Evolutionary conservation across 2,888 invertebrate species (phyloP).

Genomic region (Selenia dentaria): DNA sequence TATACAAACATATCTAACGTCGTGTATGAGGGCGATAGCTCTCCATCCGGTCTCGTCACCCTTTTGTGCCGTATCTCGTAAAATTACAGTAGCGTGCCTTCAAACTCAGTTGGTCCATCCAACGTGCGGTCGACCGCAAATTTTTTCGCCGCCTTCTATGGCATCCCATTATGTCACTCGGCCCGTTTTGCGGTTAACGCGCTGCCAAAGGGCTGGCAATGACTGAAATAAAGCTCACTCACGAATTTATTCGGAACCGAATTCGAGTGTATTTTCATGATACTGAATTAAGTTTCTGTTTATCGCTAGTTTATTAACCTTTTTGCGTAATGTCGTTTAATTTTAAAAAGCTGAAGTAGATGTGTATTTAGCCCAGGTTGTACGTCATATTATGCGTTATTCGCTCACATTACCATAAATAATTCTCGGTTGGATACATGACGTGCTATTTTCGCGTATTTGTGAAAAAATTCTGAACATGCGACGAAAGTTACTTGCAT

Average conservation of each 20-base stretch:
- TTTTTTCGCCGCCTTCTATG: conserved; percentile 32
- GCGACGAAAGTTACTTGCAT: conserved; percentile 24
- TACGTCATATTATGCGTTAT: conserved; percentile 8
- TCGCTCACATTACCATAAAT: conserved; percentile 12
- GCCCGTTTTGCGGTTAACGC: conserved; percentile 32
- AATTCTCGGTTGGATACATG: conserved; percentile 14
- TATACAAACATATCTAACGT: conserved; percentile 20
- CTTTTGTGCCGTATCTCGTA: conserved; percentile 28
- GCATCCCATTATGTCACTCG: conserved; percentile 31
- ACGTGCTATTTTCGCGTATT: conserved; percentile 24
- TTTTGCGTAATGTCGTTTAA: conserved; percentile 8
- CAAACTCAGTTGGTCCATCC: conserved; percentile 25
- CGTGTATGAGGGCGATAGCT: conserved; percentile 22
- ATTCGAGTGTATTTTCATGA: conserved; percentile 27
- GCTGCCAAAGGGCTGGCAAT: conserved; percentile 33
- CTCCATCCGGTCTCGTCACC: conserved; percentile 26
- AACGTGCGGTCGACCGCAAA: conserved; percentile 33
- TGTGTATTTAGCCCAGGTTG: conserved; percentile 6
- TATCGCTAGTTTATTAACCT: conserved; percentile 5
- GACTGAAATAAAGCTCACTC: conserved; percentile 35
- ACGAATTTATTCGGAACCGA: conserved; percentile 25
- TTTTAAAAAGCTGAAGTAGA: conserved; percentile 9
- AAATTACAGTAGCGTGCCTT: conserved; percentile 27
- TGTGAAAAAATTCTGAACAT: conserved; percentile 20
- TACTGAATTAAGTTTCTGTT: conserved; percentile 20